phyloP scores from a whole-genome alignment of 1,140 invertebrate genomes.

The Macrostomum lignano region DNA sequence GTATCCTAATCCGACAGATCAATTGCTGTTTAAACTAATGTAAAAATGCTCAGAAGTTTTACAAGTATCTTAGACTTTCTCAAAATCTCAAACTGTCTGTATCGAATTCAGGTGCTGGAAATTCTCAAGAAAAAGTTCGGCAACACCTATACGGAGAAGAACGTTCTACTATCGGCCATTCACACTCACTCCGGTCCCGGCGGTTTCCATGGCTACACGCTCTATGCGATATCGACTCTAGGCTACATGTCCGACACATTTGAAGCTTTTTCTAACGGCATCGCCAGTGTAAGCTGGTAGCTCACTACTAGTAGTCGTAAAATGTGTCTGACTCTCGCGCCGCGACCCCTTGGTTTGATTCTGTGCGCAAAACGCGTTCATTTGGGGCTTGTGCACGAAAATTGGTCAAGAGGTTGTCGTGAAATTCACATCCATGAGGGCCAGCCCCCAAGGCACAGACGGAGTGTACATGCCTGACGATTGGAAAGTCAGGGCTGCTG shows the following conservation, averaged over 20 bases:
- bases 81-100: not conserved
- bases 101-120: constrained; percentile 36
- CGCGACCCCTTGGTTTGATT: too few relatives aligned
- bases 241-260: constrained; percentile 54
- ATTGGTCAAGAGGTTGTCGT: too few relatives aligned
- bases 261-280: constrained; percentile 36
- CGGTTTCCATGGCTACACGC: constrained; percentile 52
- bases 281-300: constrained; percentile 11
- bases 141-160: constrained; percentile 40
- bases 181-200: constrained; percentile 61
- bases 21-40: constrained; percentile 32
- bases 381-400: too few relatives aligned
- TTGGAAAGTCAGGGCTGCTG: too few relatives aligned
- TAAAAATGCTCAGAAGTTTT: not conserved
- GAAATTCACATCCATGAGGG: too few relatives aligned
- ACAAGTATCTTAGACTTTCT: not conserved
- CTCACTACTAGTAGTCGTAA: too few relatives aligned
- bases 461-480: too few relatives aligned
- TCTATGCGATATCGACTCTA: constrained; percentile 52
- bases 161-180: constrained; percentile 55
- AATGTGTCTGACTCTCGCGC: too few relatives aligned
- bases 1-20: too few relatives aligned
- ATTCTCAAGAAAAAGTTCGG: constrained; percentile 38
- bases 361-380: too few relatives aligned
- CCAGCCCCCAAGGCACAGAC: too few relatives aligned